Evolutionary conservation across 2,113 vertebrate species (phyloP).

Genomic region (Neopipo cinnamomea): DNA sequence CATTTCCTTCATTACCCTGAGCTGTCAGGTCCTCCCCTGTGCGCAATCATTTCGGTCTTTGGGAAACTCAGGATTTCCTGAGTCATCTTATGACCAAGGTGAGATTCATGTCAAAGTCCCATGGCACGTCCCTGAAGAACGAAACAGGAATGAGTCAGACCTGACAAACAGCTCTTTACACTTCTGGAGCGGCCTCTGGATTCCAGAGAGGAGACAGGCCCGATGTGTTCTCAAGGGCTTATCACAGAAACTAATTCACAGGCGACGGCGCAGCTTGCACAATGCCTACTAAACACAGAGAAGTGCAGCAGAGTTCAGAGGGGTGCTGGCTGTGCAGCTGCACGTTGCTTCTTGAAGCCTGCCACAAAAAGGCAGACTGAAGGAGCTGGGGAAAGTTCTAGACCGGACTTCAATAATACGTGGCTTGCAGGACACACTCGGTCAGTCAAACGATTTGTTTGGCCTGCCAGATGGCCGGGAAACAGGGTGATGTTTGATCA

Average conservation of each 20-base stretch:
- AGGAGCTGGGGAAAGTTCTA: neutral
- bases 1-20: neutral
- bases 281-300: neutral
- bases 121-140: neutral
- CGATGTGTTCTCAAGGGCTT: neutral
- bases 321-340: neutral
- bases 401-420: neutral
- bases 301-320: neutral
- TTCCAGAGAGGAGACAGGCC: neutral
- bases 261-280: neutral
- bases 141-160: neutral
- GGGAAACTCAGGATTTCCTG: neutral
- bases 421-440: neutral
- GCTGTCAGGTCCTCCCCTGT: neutral
- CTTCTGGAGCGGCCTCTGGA: neutral
- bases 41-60: neutral
- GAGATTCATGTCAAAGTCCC: neutral
- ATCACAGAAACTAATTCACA: neutral
- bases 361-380: neutral
- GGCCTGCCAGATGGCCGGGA: neutral
- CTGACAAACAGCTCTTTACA: neutral
- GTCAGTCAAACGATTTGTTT: neutral
- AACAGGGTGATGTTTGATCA: neutral
- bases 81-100: neutral
- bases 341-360: slow-evolving; percentile 18